A percentile compares a stretch with the other conserved stretches of the same genome.
Conservation (phyloP, 2,113 vertebrate genomes). For the Anolis sagrei region DNA sequence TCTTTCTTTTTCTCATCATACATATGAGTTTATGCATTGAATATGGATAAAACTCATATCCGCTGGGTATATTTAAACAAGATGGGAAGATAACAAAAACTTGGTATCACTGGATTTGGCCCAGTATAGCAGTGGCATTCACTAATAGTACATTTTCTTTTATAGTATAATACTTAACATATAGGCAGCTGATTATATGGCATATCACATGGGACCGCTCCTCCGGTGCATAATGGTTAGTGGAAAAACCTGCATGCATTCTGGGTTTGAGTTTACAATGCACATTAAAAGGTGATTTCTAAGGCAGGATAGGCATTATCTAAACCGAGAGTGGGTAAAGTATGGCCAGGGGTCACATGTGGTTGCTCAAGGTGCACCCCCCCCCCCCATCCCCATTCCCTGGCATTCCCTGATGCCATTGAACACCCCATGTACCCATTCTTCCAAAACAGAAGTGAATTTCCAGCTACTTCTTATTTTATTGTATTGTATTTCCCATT, state of each 20-base stretch:
- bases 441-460: too few relatives aligned
- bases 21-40: constrained; percentile 49
- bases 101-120: constrained; percentile 9
- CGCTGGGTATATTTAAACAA: constrained; percentile 36
- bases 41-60: constrained; percentile 54
- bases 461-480: too few relatives aligned
- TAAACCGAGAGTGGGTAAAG: neutral
- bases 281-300: neutral
- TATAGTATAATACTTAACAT: neutral
- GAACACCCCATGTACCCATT: too few relatives aligned
- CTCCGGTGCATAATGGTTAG: neutral
- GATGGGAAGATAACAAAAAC: neutral
- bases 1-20: constrained; percentile 18
- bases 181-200: neutral
- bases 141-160: constrained; percentile 1
- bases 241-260: neutral
- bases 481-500: too few relatives aligned
- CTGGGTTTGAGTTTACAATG: neutral
- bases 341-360: neutral
- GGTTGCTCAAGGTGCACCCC: too few relatives aligned
- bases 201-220: neutral
- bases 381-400: too few relatives aligned
- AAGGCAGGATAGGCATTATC: neutral
- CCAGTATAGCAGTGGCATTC: constrained; percentile 5
- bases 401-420: too few relatives aligned